These are phyloP conservation scores for Menidia menidia DNA, from an alignment of 2,797 vertebrate genomes.

Conservation along the genomic window DNA sequence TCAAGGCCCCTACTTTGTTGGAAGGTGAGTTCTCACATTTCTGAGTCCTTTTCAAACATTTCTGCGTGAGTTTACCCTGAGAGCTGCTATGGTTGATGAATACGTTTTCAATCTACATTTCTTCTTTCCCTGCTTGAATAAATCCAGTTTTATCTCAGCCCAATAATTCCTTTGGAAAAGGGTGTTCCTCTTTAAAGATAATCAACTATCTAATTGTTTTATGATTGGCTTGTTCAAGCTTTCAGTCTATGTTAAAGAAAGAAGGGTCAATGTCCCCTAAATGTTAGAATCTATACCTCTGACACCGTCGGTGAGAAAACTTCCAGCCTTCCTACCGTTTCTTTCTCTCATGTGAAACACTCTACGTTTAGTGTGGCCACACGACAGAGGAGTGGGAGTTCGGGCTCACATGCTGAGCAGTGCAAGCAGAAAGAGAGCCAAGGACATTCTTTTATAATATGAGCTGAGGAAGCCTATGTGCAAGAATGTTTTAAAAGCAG, in stretches of 20 bases:
- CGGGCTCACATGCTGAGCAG: constrained; percentile 52
- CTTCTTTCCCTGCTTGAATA: constrained; percentile 17
- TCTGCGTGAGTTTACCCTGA: constrained; percentile 32
- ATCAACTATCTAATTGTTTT: constrained; percentile 8
- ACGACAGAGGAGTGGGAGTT: constrained; percentile 52
- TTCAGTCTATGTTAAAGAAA: constrained; percentile 61
- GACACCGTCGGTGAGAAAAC: constrained; percentile 34
- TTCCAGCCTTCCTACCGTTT: constrained; percentile 37
- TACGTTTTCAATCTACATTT: constrained; percentile 42
- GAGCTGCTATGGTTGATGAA: constrained; percentile 47
- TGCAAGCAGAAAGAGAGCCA: constrained; percentile 53
- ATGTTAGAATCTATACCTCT: constrained; percentile 42
- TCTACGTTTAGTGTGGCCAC: constrained; percentile 44
- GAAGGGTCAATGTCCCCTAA: constrained; percentile 70
- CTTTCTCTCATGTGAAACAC: constrained; percentile 53
- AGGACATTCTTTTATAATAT: constrained; percentile 59
- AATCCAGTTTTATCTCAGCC: background rate
- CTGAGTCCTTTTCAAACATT: constrained; percentile 57
- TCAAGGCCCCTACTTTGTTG: constrained; percentile 69
- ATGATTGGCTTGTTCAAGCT: constrained; percentile 50
- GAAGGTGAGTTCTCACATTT: constrained; percentile 46
- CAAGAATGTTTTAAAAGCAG: constrained; percentile 40
- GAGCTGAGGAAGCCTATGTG: constrained; percentile 35
- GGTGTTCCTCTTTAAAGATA: constrained; percentile 13
- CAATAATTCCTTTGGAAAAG: constrained; percentile 20